Evolutionary conservation across 2,888 invertebrate species (phyloP).

Genomic region (Subacronicta megacephala): DNA sequence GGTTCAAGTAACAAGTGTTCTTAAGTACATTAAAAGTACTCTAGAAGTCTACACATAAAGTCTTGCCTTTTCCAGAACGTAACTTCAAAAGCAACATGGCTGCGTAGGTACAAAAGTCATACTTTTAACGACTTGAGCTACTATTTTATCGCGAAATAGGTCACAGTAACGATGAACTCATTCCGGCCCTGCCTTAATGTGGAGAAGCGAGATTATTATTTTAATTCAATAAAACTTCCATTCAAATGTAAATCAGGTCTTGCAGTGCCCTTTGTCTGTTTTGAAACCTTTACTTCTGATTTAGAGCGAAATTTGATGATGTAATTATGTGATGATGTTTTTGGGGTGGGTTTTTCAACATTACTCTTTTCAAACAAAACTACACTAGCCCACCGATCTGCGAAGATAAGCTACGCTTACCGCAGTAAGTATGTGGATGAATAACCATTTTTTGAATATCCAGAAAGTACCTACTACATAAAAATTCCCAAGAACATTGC

Average conservation of each 20-base stretch:
- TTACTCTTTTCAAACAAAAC: too few species aligned
- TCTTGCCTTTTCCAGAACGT: constrained; percentile 24
- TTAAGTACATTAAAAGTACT: constrained; percentile 1
- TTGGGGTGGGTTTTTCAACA: too few species aligned
- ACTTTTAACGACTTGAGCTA: constrained; percentile 45
- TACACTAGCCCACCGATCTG: too few species aligned
- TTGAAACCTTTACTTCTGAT: constrained; percentile 58
- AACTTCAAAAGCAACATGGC: constrained; percentile 41
- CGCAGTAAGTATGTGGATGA: too few species aligned
- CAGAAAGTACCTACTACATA: too few species aligned
- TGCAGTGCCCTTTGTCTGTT: constrained; percentile 63
- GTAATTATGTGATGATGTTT: too few species aligned
- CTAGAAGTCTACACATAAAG: constrained; percentile 9
- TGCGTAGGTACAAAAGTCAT: constrained; percentile 36
- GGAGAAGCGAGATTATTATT: constrained; percentile 67
- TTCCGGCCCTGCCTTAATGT: constrained; percentile 22
- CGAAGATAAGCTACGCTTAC: too few species aligned
- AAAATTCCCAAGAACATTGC: too few species aligned
- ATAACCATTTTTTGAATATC: too few species aligned
- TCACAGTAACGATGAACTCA: constrained; percentile 32
- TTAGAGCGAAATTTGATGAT: constrained; percentile 26
- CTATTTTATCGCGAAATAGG: constrained; percentile 51
- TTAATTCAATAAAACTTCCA: constrained; percentile 71
- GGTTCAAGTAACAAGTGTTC: background rate
- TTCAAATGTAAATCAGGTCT: constrained; percentile 69